phyloP scores from a whole-genome alignment of 2,888 invertebrate species.

The Drosophila tripunctata region DNA sequence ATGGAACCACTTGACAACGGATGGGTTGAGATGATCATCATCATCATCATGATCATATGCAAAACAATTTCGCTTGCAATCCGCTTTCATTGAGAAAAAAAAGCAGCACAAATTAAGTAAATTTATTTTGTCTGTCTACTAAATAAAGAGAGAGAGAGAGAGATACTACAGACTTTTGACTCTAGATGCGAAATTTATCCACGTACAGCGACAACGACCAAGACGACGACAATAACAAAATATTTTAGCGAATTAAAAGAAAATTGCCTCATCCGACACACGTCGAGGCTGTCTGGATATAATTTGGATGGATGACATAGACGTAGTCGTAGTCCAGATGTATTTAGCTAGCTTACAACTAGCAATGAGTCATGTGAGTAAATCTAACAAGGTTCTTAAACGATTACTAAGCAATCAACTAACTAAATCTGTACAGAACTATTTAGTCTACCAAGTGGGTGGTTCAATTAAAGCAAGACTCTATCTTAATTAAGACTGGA shows the following conservation, averaged over 20 bases:
- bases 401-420: conserved; percentile 18
- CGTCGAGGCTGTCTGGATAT: conserved; percentile 31
- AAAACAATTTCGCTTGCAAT: conserved; percentile 65
- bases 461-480: conserved; percentile 48
- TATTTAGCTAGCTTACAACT: conserved; percentile 23
- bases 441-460: conserved; percentile 19
- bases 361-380: conserved; percentile 31
- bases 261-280: conserved; percentile 74
- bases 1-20: conserved; percentile 26
- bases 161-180: conserved; percentile 11
- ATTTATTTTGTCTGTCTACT: conserved; percentile 58
- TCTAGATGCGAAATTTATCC: conserved; percentile 25
- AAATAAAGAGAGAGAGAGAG: conserved; percentile 34
- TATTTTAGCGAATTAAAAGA: conserved; percentile 77
- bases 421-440: conserved; percentile 9
- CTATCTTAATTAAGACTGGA: conserved; percentile 35
- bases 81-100: conserved; percentile 66
- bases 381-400: conserved; percentile 43
- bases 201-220: conserved; percentile 30
- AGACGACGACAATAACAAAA: conserved; percentile 62
- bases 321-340: conserved; percentile 14
- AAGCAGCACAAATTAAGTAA: conserved; percentile 64
- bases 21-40: not conserved
- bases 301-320: conserved; percentile 59
- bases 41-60: conserved; percentile 48